A percentile compares a stretch with the other conserved stretches of the same genome.
phyloP scores from a whole-genome alignment of 2,797 vertebrate genomes.

The Orientallactaga sibirica region DNA sequence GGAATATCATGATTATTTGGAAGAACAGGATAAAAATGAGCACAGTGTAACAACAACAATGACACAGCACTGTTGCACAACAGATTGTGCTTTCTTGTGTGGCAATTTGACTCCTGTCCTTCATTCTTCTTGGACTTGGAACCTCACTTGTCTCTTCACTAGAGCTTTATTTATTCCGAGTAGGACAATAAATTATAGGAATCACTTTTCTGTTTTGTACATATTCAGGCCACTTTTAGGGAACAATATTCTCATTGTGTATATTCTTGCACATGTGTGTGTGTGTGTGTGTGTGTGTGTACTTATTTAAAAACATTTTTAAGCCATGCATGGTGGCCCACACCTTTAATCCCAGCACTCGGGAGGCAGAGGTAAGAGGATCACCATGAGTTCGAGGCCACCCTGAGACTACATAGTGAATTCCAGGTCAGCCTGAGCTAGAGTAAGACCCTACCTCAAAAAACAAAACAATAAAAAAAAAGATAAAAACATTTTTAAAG shows the following conservation, averaged over 20 bases:
- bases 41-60: not conserved
- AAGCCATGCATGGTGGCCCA: too few relatives aligned
- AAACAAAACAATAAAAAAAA: too few relatives aligned
- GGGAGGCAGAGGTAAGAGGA: too few relatives aligned
- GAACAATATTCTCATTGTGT: not conserved
- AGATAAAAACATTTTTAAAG: not conserved
- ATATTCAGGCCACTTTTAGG: not conserved
- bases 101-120: not conserved
- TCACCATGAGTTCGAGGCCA: too few relatives aligned
- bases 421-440: too few relatives aligned
- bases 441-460: too few relatives aligned
- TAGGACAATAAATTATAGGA: not conserved
- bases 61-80: too few relatives aligned
- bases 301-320: not conserved
- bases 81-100: not conserved
- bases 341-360: too few relatives aligned
- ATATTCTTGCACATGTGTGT: not conserved
- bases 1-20: not conserved
- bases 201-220: not conserved
- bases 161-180: not conserved
- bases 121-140: fast-evolving
- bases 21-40: not conserved
- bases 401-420: too few relatives aligned
- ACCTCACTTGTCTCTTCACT: not conserved
- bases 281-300: not conserved